A percentile compares a stretch with the other conserved stretches of the same genome.
phyloP scores from a whole-genome alignment of 2,888 invertebrate species.

The Bellardia bayeri region DNA sequence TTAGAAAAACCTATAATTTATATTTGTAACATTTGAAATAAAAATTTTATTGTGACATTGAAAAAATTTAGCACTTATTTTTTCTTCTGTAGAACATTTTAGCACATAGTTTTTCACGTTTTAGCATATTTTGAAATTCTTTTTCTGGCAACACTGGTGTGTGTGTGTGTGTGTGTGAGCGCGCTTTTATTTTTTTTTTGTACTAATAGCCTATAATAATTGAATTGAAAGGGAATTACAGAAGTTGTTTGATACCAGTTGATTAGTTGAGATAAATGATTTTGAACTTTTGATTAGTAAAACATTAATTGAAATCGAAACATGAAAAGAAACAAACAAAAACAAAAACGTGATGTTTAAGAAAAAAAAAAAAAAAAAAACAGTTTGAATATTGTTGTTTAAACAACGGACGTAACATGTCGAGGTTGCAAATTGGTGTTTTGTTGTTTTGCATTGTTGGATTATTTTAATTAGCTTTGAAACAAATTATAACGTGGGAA shows the following conservation, averaged over 20 bases:
- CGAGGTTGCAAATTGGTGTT: conserved; percentile 22
- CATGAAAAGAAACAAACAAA: background rate
- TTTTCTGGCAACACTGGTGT: too few species aligned
- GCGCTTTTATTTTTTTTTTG: background rate
- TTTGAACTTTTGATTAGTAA: conserved; percentile 65
- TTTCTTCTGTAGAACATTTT: too few species aligned
- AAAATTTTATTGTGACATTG: too few species aligned
- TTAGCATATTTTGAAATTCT: too few species aligned
- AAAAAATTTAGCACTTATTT: too few species aligned
- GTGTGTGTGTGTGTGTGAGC: background rate
- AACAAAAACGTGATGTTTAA: conserved; percentile 46
- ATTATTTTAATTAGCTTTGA: conserved; percentile 28
- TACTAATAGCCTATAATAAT: conserved; percentile 52
- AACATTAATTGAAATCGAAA: conserved; percentile 46
- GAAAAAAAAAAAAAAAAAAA: too few species aligned
- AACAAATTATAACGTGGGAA: conserved; percentile 62
- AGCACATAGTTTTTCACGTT: too few species aligned
- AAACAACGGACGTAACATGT: conserved; percentile 7
- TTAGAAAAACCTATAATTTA: too few species aligned
- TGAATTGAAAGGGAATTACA: conserved; percentile 70
- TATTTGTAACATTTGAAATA: too few species aligned
- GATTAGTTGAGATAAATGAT: conserved; percentile 74
- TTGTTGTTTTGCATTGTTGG: conserved; percentile 2
- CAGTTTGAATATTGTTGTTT: conserved; percentile 7
- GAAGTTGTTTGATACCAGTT: conserved; percentile 68